These are phyloP conservation scores for Columbina picui DNA, from an alignment of 2,113 vertebrate genomes.

Conservation along the genomic window DNA sequence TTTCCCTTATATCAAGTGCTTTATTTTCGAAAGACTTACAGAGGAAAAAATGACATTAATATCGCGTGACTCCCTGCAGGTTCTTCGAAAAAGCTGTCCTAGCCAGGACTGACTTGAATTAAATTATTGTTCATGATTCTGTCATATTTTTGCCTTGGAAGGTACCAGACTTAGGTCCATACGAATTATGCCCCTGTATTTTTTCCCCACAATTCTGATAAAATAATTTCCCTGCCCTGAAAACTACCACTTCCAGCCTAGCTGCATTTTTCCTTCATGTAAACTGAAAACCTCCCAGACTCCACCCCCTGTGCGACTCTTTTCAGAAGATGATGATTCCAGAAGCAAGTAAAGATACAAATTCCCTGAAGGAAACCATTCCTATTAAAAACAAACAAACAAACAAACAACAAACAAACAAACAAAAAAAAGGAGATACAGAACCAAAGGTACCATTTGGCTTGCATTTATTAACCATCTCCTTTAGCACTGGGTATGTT, in stretches of 20 bases:
- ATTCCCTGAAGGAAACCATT: background rate
- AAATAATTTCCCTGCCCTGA: background rate
- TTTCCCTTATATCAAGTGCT: background rate
- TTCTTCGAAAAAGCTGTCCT: background rate
- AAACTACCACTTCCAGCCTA: background rate
- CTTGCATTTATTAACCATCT: background rate
- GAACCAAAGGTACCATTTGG: background rate
- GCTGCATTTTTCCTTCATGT: background rate
- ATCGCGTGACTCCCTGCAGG: background rate
- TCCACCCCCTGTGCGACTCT: background rate
- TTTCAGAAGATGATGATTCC: background rate
- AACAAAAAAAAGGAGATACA: background rate
- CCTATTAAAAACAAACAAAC: background rate
- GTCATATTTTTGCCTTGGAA: background rate
- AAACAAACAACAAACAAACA: too few species aligned
- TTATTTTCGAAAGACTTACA: background rate
- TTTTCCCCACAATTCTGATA: background rate
- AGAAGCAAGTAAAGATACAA: background rate
- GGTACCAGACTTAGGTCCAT: background rate
- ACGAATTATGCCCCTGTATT: background rate
- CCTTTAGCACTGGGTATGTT: background rate
- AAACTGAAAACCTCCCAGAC: background rate
- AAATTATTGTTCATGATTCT: background rate
- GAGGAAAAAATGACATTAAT: background rate
- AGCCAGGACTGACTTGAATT: background rate